Percentiles rank a stretch among this genome's conserved stretches.
Conservation (phyloP, 2,113 vertebrate species). For the Azemiops feae region DNA sequence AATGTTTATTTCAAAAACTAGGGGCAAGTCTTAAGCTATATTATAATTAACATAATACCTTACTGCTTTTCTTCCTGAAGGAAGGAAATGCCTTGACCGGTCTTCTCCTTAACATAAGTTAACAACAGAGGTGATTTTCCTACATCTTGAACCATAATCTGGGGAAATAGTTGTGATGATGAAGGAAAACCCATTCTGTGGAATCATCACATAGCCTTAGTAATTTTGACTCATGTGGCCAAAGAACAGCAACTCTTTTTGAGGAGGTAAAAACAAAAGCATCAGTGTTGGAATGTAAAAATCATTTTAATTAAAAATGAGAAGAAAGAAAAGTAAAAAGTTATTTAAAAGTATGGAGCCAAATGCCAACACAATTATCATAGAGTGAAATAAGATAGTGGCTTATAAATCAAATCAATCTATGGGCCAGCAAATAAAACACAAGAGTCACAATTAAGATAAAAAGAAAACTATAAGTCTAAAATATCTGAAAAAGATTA, state of each 20-base stretch:
- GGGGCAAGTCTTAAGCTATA: neutral
- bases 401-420: neutral
- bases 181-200: neutral
- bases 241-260: neutral
- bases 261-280: neutral
- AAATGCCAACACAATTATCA: neutral
- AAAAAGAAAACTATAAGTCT: neutral
- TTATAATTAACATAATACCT: neutral
- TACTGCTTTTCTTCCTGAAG: neutral
- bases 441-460: neutral
- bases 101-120: neutral
- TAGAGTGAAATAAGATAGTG: neutral
- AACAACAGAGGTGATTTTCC: neutral
- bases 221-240: neutral
- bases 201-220: neutral
- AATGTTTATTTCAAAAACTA: constrained; percentile 39
- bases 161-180: neutral
- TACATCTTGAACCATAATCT: neutral
- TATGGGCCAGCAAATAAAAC: neutral
- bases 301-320: neutral
- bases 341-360: neutral
- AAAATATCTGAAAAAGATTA: neutral
- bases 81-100: neutral
- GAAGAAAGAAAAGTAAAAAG: neutral
- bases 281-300: neutral